These are phyloP conservation scores for Hyphantria cunea DNA, from an alignment of 1,140 invertebrate species.

Conservation along the genomic window DNA sequence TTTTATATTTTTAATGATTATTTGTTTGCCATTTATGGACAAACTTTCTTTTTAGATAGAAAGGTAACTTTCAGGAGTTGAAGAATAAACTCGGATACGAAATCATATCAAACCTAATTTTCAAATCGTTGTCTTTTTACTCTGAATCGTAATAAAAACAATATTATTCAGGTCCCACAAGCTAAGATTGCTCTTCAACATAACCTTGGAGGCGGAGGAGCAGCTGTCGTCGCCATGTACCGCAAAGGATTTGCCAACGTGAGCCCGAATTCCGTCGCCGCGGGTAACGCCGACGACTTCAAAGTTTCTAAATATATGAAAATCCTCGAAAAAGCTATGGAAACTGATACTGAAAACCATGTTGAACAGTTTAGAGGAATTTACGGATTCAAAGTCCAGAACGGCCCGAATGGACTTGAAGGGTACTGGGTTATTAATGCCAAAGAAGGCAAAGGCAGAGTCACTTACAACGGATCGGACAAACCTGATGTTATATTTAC, in stretches of 20 bases:
- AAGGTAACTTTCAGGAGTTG: too few species aligned
- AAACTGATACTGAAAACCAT: constrained; percentile 90
- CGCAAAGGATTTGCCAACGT: constrained; percentile 89
- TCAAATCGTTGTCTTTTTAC: too few species aligned
- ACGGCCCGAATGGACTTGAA: constrained; percentile 87
- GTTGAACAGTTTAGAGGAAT: constrained; percentile 93
- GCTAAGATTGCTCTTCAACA: constrained; percentile 96
- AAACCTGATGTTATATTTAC: constrained; percentile 96
- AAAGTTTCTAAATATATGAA: constrained; percentile 90
- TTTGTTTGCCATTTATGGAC: too few species aligned
- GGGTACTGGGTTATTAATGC: constrained; percentile 95
- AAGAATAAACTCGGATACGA: too few species aligned
- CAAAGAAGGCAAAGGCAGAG: constrained; percentile 92
- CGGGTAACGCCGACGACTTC: constrained; percentile 84
- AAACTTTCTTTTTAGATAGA: too few species aligned
- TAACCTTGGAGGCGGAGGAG: constrained; percentile 98
- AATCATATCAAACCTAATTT: too few species aligned
- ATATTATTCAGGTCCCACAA: constrained; percentile 84
- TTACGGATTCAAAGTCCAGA: constrained; percentile 94
- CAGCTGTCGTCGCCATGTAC: constrained; percentile 96
- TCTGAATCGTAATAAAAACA: too few species aligned
- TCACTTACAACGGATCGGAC: constrained; percentile 90
- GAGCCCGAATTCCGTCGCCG: constrained; percentile 59
- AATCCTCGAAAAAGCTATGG: constrained; percentile 90
- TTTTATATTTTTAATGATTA: too few species aligned